These are phyloP conservation scores for Egretta garzetta DNA, from an alignment of 2,113 vertebrate species.

Conservation along the genomic window DNA sequence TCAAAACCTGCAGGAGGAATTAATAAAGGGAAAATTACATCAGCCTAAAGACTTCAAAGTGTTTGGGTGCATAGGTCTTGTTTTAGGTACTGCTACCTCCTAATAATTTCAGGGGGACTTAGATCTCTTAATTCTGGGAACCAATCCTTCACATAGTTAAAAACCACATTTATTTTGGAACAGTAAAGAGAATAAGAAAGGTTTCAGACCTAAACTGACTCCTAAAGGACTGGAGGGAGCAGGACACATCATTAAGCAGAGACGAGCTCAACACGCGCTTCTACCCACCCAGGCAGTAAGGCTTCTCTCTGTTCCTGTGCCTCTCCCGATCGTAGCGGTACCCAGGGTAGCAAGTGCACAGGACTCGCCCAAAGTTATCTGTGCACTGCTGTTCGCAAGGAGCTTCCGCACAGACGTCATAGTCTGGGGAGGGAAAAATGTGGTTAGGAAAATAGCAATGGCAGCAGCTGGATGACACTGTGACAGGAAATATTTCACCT, in stretches of 20 bases:
- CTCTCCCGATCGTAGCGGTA: conserved; percentile 93
- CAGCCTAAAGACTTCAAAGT: not conserved
- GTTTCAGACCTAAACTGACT: not conserved
- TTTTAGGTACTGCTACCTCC: not conserved
- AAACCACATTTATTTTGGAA: not conserved
- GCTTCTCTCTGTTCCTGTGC: conserved; percentile 90
- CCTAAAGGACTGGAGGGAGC: not conserved
- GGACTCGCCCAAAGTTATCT: conserved; percentile 92
- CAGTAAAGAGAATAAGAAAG: not conserved
- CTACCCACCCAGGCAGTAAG: conserved; percentile 91
- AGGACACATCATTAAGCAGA: not conserved
- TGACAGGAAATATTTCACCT: not conserved
- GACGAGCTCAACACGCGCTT: accelerated
- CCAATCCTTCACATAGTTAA: not conserved
- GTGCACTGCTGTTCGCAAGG: conserved; percentile 98
- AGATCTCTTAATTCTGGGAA: not conserved
- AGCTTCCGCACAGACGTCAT: conserved; percentile 91
- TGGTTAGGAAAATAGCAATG: not conserved
- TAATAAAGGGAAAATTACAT: not conserved
- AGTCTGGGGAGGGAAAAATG: conserved; percentile 77
- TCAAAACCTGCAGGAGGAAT: not conserved
- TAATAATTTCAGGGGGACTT: not conserved
- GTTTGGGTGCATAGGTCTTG: not conserved
- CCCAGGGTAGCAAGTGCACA: conserved; percentile 94
- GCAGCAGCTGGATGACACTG: not conserved